Conservation (phyloP, 2,113 vertebrate species). For the Aptenodytes forsteri region DNA sequence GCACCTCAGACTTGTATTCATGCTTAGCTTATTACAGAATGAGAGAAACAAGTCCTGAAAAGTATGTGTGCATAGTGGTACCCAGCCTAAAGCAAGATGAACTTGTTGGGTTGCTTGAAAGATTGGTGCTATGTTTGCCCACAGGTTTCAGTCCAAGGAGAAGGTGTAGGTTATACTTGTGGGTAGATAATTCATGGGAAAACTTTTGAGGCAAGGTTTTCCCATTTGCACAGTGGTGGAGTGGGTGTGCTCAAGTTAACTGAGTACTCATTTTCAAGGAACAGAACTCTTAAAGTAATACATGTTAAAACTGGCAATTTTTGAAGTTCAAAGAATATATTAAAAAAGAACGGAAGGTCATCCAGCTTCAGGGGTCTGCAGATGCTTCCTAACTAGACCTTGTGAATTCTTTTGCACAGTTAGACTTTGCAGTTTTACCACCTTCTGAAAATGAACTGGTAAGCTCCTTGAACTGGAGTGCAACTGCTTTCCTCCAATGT, state of each 20-base stretch:
- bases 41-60: neutral
- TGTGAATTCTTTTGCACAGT: neutral
- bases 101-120: neutral
- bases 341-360: neutral
- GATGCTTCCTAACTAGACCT: neutral
- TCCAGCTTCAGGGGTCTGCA: neutral
- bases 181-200: neutral
- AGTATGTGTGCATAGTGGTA: neutral
- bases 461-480: neutral
- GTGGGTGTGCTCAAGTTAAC: neutral
- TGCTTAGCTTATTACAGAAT: neutral
- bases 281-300: neutral
- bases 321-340: neutral
- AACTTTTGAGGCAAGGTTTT: neutral
- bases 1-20: neutral
- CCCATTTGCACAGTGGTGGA: neutral
- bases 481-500: neutral
- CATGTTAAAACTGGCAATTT: neutral
- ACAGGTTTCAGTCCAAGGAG: neutral
- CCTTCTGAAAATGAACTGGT: neutral
- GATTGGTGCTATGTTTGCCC: neutral
- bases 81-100: neutral
- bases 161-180: neutral
- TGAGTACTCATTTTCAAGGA: neutral
- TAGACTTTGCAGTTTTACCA: neutral